Conservation (phyloP, 2,888 invertebrate genomes). For the Campoplex nolae region DNA sequence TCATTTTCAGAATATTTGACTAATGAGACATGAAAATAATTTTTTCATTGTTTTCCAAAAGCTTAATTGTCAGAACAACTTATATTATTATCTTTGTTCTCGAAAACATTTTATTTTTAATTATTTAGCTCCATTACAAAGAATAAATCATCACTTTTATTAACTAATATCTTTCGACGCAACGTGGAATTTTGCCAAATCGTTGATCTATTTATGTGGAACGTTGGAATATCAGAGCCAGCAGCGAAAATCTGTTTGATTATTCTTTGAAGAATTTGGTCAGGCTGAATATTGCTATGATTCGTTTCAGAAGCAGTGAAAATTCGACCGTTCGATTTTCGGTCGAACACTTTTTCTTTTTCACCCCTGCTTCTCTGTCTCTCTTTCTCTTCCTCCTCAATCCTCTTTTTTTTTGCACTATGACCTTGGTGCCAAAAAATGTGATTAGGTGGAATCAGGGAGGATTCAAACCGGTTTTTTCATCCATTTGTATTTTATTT, state of each 20-base stretch:
- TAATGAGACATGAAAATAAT: background rate
- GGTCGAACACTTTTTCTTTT: background rate
- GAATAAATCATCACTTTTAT: background rate
- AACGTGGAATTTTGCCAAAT: background rate
- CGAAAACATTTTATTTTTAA: background rate
- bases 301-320: background rate
- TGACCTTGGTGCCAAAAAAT: constrained; percentile 54
- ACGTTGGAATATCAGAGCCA: background rate
- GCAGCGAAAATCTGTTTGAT: constrained; percentile 9
- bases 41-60: background rate
- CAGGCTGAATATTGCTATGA: constrained; percentile 1
- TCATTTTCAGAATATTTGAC: background rate
- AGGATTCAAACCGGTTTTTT: constrained; percentile 56
- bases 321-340: background rate
- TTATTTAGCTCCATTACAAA: background rate
- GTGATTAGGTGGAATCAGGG: constrained; percentile 46
- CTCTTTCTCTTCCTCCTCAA: background rate
- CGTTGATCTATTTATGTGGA: constrained; percentile 9
- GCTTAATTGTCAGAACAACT: background rate
- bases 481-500: constrained; percentile 50
- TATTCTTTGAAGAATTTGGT: background rate
- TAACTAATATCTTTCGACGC: background rate
- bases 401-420: constrained; percentile 32
- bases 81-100: background rate
- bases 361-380: background rate